Percentiles rank a stretch among this genome's conserved stretches.
phyloP scores from a whole-genome alignment of 2,888 invertebrate genomes.

The Machimus atricapillus region DNA sequence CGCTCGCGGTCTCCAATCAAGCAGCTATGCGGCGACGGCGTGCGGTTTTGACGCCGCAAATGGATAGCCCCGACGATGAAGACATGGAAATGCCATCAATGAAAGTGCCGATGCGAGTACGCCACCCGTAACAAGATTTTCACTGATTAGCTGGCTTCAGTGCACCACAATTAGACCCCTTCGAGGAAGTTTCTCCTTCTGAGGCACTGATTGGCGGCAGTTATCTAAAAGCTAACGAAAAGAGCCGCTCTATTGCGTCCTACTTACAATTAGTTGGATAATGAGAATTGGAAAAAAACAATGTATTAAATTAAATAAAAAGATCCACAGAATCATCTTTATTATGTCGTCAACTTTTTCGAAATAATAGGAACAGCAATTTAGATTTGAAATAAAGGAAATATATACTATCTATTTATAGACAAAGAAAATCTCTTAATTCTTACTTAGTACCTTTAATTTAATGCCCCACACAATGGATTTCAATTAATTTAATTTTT shows the following conservation, averaged over 20 bases:
- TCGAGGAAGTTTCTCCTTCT: neutral
- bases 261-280: neutral
- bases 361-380: no score
- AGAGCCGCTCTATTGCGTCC: neutral
- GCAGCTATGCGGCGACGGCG: neutral
- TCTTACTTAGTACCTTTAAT: neutral
- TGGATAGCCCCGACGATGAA: neutral
- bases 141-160: neutral
- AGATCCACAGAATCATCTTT: neutral
- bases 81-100: conserved; percentile 25
- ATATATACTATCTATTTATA: no score
- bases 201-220: neutral
- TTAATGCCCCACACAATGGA: neutral
- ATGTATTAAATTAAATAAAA: neutral
- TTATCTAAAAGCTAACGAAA: neutral
- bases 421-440: no score
- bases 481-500: neutral
- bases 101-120: conserved; percentile 12
- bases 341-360: no score
- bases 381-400: no score
- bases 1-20: neutral
- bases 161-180: neutral
- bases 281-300: neutral
- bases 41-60: neutral
- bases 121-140: conserved; percentile 18